These are phyloP conservation scores for Crossocerus cetratus DNA, from an alignment of 2,888 invertebrate species.

Conservation along the genomic window DNA sequence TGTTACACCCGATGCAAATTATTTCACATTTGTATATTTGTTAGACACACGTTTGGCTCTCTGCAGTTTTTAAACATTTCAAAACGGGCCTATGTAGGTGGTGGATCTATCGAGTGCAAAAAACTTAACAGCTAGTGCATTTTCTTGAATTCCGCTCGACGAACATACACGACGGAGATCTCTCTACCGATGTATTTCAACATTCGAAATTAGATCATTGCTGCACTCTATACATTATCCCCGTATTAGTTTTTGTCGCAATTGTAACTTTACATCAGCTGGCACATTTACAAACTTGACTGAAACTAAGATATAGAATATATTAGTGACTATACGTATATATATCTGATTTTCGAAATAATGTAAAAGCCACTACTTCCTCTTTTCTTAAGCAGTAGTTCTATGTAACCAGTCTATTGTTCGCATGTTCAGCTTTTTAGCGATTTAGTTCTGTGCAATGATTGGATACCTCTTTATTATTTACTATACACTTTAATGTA, in stretches of 20 bases:
- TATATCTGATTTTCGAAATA: constrained; percentile 53
- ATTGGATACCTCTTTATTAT: neutral
- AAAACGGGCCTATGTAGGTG: no score
- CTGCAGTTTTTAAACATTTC: no score
- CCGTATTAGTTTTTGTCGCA: no score
- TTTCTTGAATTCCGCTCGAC: neutral
- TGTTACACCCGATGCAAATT: neutral
- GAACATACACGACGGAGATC: neutral
- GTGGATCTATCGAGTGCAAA: no score
- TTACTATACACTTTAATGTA: no score
- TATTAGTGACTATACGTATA: constrained; percentile 36
- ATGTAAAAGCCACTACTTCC: constrained; percentile 40
- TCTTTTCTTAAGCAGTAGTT: constrained; percentile 42
- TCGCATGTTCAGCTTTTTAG: constrained; percentile 44
- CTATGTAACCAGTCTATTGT: constrained; percentile 29
- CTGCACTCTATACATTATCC: neutral
- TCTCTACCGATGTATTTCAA: neutral
- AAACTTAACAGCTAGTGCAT: neutral
- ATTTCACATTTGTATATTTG: constrained; percentile 10
- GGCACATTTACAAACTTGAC: constrained; percentile 4
- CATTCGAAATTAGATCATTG: neutral
- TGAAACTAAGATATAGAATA: constrained; percentile 11
- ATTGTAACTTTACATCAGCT: constrained; percentile 4
- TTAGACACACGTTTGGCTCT: neutral
- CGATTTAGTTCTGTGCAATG: constrained; percentile 12